These are phyloP conservation scores for Melanotaenia duboulayi DNA, from an alignment of 2,113 vertebrate genomes.

Conservation along the genomic window DNA sequence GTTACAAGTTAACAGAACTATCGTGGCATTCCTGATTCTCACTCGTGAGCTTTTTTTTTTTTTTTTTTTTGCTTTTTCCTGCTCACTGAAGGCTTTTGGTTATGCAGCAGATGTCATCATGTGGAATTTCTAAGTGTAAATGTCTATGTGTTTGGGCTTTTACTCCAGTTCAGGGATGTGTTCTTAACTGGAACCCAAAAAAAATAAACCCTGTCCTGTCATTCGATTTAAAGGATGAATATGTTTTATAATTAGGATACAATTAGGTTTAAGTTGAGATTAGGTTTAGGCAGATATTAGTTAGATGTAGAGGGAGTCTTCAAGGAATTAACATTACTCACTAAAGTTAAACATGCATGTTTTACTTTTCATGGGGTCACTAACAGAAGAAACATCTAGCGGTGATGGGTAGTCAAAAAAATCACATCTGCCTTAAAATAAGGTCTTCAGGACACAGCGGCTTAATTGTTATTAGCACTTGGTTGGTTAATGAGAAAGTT, in stretches of 20 bases:
- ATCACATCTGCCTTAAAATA: too few relatives aligned
- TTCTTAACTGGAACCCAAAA: not conserved
- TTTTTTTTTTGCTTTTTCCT: too few relatives aligned
- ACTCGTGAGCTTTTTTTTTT: not conserved
- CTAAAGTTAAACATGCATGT: not conserved
- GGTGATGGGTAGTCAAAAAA: not conserved
- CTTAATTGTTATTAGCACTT: too few relatives aligned
- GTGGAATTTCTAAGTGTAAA: not conserved
- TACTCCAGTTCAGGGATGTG: conserved; percentile 1
- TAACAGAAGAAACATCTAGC: too few relatives aligned
- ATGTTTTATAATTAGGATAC: conserved; percentile 2
- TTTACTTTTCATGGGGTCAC: not conserved
- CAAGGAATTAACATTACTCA: not conserved
- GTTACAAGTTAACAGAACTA: conserved; percentile 43
- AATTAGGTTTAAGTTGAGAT: not conserved
- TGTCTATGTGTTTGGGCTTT: conserved; percentile 12
- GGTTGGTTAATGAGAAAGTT: too few relatives aligned
- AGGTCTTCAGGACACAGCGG: too few relatives aligned
- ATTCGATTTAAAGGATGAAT: not conserved
- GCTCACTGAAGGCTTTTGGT: conserved; percentile 2
- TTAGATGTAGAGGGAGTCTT: not conserved
- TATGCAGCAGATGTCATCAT: conserved; percentile 21
- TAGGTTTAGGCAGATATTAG: not conserved
- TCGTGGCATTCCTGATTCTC: conserved; percentile 22
- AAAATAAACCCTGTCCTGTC: not conserved